phyloP scores from a whole-genome alignment of 2,113 vertebrate species.

The Naja naja region DNA sequence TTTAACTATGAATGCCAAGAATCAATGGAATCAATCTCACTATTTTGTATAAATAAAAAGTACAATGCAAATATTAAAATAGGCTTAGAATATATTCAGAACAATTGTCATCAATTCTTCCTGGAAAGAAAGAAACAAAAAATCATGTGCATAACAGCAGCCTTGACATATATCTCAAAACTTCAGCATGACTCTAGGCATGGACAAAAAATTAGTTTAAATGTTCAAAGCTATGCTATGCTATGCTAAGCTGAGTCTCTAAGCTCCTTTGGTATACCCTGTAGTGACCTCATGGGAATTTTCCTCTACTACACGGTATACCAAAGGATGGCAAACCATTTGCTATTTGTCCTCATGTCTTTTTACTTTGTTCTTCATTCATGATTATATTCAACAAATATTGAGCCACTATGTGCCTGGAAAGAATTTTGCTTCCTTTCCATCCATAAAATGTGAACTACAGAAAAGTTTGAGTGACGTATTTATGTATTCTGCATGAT shows the following conservation, averaged over 20 bases:
- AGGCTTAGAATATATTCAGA: background rate
- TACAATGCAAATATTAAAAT: background rate
- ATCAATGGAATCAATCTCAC: background rate
- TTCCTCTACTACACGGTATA: background rate
- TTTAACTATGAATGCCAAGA: background rate
- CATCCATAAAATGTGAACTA: background rate
- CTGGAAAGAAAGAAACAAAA: background rate
- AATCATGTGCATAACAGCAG: background rate
- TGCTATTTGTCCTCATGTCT: background rate
- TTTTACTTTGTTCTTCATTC: background rate
- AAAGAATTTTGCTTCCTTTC: background rate
- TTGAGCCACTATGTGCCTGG: background rate
- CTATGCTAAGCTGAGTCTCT: background rate
- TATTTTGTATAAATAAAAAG: background rate
- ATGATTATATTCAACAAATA: background rate
- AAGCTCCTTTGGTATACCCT: background rate
- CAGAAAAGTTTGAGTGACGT: background rate
- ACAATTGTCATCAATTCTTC: background rate
- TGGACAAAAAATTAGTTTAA: background rate
- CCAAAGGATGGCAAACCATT: background rate
- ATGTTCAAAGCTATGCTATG: background rate
- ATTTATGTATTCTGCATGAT: background rate
- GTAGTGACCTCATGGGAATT: background rate
- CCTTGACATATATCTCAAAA: background rate
- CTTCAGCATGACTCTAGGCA: background rate